A percentile compares a stretch with the other conserved stretches of the same genome.
These are phyloP conservation scores for Alaudala cheleensis DNA, from an alignment of 2,113 vertebrate genomes.

Conservation along the genomic window DNA sequence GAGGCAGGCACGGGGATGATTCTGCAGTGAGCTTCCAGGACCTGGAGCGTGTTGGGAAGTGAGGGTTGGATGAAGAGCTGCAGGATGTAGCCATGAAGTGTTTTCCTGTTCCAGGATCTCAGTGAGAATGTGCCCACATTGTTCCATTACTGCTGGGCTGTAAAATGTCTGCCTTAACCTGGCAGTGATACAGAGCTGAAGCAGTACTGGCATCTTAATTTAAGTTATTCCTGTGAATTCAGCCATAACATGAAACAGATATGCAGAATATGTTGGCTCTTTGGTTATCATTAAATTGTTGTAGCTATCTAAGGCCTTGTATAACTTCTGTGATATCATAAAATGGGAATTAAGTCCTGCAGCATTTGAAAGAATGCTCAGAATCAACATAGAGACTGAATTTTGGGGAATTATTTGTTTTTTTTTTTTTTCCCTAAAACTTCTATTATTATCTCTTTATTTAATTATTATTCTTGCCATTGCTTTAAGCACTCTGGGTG, in stretches of 20 bases:
- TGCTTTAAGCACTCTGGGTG: background rate
- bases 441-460: background rate
- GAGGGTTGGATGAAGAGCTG: background rate
- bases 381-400: background rate
- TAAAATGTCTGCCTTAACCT: background rate
- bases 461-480: background rate
- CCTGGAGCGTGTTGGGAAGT: background rate
- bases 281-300: background rate
- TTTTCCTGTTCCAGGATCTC: background rate
- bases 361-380: background rate
- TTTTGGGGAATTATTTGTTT: background rate
- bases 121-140: background rate
- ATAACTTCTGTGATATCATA: constrained; percentile 19
- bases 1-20: background rate
- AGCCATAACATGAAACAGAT: background rate
- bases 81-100: background rate
- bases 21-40: background rate
- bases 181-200: background rate
- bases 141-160: background rate
- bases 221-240: background rate
- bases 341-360: constrained; percentile 33
- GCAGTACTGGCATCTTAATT: background rate
- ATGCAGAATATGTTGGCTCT: background rate
- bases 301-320: background rate
- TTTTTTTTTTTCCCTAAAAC: background rate